Base-by-base conservation (phyloP, 2,888 invertebrate species). In the Drosophila nr. medialis region DNA sequence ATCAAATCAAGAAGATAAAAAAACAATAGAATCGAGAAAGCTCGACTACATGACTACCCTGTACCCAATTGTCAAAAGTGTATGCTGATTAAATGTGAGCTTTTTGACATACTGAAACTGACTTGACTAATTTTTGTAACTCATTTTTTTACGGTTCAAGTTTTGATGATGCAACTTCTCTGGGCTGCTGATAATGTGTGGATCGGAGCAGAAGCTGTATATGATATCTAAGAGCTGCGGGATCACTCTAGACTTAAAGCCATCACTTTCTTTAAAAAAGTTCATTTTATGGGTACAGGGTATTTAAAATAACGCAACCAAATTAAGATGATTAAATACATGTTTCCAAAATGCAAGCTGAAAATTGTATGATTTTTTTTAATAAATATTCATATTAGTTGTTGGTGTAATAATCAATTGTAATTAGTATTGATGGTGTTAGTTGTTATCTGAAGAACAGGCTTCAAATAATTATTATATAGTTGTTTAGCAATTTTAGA, bases 1-100 rank as follows among this genome's bases (percentile, higher is more conserved):
- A 81, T 73, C 72, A 86, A 85, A 87, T 79, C 84, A 80, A 72
- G 36, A 70, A 79, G 64, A 75, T 68, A 78, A 68, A 75, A 77
- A 66, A 75, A 83, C 68, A 72, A 65, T 67, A 79, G 61, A 74
- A 59, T 81, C 83, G 72, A 76, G 69, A 49, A 59, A 48, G 74
- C 80, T 77, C 87, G 82, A 67, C 68, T 80, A 34, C 45, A 58
- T 48, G 63, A 45, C 42, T 65, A 30, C 73, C 81, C 78, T 78
- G 67, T 78, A 81, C 78, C 81, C 81, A 78, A 42, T 38, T 64
- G 49, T 30, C 21, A 21, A 11, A 30, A 5, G 8, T 10, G 6
- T 13, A 15, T 10, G 18, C 53, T 45, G 8, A 24, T 45, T 15
- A 45, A 24, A 24, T 24, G 8, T 7, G 4, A 45, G 21, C 24